A percentile compares a stretch with the other conserved stretches of the same genome.
These are phyloP conservation scores for Oxyteleia sp. DNA, from an alignment of 2,888 invertebrate genomes.

Conservation along the genomic window DNA sequence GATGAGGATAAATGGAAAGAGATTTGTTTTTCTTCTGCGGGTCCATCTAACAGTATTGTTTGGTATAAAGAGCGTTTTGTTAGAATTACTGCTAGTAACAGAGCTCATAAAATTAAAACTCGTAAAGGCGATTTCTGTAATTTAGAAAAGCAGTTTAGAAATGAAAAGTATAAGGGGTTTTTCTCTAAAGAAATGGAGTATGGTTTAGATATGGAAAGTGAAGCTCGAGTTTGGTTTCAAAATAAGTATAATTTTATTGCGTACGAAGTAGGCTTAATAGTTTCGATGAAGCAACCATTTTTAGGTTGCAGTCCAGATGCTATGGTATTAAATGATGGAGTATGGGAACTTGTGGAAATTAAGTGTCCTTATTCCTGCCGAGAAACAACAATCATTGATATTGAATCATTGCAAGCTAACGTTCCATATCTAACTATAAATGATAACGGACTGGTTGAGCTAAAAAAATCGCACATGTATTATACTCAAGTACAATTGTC, in stretches of 20 bases:
- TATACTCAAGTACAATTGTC: conserved; percentile 37
- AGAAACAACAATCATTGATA: conserved; percentile 53
- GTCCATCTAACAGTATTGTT: conserved; percentile 13
- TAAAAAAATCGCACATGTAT: conserved; percentile 35
- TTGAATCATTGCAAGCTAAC: conserved; percentile 5
- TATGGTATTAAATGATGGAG: conserved; percentile 23
- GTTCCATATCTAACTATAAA: conserved; percentile 24
- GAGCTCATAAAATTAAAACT: conserved; percentile 46
- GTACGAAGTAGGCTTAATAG: conserved; percentile 22
- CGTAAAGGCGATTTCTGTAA: conserved; percentile 14
- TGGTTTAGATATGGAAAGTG: conserved; percentile 31
- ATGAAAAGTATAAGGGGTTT: conserved; percentile 29
- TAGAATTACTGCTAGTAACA: conserved; percentile 42
- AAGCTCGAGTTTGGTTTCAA: conserved; percentile 16
- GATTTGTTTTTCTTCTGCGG: conserved; percentile 25
- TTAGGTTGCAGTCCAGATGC: conserved; percentile 55
- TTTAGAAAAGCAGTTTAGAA: conserved; percentile 18
- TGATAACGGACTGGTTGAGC: conserved; percentile 10
- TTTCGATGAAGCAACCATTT: conserved; percentile 47
- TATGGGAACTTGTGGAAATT: conserved; percentile 58
- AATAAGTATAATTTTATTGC: conserved; percentile 2
- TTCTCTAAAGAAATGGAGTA: conserved; percentile 32
- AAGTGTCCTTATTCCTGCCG: conserved; percentile 63
- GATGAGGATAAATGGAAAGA: conserved; percentile 20
- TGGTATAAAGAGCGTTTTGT: conserved; percentile 38